Evolutionary conservation across 1,140 invertebrate genomes (phyloP).

Genomic region (Drosophila suzukii): DNA sequence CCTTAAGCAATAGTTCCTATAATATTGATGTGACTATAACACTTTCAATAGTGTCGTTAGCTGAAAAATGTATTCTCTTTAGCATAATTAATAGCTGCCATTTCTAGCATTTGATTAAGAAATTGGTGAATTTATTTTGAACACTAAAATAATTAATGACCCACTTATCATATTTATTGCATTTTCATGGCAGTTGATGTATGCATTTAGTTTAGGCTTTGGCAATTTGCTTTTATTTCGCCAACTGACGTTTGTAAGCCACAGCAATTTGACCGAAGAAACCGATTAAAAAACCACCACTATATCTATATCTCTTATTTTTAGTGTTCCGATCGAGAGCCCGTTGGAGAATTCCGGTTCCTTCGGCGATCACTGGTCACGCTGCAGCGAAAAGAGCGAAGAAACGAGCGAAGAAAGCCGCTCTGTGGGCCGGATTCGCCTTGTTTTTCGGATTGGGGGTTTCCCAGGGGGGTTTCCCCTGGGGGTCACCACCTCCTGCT

Average conservation of each 20-base stretch:
- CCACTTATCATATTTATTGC: background rate
- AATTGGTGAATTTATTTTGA: background rate
- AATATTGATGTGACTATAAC: too few relatives aligned
- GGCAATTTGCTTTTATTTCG: background rate
- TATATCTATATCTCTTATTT: background rate
- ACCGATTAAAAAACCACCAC: conserved; percentile 21
- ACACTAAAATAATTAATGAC: background rate
- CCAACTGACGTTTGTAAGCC: conserved; percentile 13
- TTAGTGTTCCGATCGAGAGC: conserved; percentile 8
- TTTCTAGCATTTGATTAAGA: too few relatives aligned
- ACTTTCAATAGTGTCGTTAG: too few relatives aligned
- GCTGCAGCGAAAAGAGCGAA: conserved; percentile 31
- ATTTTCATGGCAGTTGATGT: background rate
- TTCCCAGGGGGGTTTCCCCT: background rate
- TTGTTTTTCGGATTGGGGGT: conserved; percentile 4
- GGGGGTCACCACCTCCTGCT: conserved; percentile 6
- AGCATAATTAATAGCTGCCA: too few relatives aligned
- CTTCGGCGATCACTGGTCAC: conserved; percentile 30
- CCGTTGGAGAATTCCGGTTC: conserved; percentile 31
- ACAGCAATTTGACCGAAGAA: conserved; percentile 21
- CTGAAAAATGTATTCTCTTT: too few relatives aligned
- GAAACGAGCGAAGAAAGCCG: conserved; percentile 20
- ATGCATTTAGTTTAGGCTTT: background rate
- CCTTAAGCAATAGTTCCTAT: too few relatives aligned
- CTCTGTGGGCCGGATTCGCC: conserved; percentile 27